These are phyloP conservation scores for Anorthoa munda DNA, from an alignment of 2,888 invertebrate species.

Conservation along the genomic window DNA sequence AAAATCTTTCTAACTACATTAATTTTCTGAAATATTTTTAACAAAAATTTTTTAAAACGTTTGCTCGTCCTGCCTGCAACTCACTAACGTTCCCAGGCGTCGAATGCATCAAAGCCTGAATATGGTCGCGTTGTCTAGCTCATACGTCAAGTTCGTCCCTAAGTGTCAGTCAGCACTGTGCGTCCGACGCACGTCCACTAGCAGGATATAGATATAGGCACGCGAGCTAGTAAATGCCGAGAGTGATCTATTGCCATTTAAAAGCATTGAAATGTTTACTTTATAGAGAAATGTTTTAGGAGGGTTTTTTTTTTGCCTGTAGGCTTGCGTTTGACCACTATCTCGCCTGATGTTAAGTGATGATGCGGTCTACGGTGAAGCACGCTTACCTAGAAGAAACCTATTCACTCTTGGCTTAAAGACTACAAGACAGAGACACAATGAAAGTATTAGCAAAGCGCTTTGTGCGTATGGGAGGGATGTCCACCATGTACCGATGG, in stretches of 20 bases:
- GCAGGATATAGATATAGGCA: not conserved
- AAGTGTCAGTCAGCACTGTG: conserved; percentile 34
- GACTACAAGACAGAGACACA: too few species aligned
- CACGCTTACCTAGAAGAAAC: too few species aligned
- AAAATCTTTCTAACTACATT: not conserved
- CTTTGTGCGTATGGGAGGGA: too few species aligned
- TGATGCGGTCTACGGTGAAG: too few species aligned
- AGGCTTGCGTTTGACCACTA: too few species aligned
- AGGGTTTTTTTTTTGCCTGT: too few species aligned
- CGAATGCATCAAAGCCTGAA: conserved; percentile 10
- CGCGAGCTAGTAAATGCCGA: conserved; percentile 1
- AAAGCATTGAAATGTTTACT: conserved; percentile 12
- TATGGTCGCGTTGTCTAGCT: conserved; percentile 21
- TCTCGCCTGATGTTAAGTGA: too few species aligned
- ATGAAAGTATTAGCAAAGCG: too few species aligned
- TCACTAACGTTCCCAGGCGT: not conserved
- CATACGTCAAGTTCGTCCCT: conserved; percentile 24
- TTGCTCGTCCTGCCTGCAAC: too few species aligned
- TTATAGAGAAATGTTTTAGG: not conserved
- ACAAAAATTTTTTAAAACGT: not conserved
- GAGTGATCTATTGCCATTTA: conserved; percentile 35
- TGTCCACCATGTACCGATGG: too few species aligned
- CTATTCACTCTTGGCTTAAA: too few species aligned
- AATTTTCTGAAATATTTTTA: not conserved
- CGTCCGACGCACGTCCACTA: conserved; percentile 7